Conservation (phyloP, 2,113 vertebrate genomes). For the Gobius niger region DNA sequence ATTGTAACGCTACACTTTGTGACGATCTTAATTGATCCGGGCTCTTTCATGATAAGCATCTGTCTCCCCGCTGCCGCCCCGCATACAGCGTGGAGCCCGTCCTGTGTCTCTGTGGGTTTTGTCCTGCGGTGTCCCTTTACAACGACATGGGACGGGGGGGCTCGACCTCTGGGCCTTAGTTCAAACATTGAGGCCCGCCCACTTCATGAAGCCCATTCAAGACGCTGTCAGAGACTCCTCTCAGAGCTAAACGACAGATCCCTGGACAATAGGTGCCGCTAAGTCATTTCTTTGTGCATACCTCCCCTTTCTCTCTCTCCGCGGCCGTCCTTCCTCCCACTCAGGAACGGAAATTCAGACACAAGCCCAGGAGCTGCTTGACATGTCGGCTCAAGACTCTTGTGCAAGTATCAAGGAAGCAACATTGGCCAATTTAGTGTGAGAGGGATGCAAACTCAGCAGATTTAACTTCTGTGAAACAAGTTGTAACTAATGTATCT, state of each 20-base stretch:
- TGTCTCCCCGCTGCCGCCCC: not conserved
- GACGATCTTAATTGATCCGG: not conserved
- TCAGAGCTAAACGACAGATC: conserved; percentile 6
- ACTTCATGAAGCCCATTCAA: conserved; percentile 1
- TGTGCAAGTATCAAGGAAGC: not conserved
- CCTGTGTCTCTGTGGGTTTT: not conserved
- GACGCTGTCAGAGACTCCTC: conserved; percentile 1
- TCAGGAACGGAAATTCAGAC: not conserved
- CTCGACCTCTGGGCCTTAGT: not conserved
- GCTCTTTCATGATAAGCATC: not conserved
- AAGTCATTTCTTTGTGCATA: conserved; percentile 1
- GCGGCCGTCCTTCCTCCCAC: not conserved
- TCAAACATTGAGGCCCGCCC: not conserved
- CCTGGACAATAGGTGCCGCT: not conserved
- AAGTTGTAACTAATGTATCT: too few species aligned
- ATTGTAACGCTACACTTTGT: too few species aligned
- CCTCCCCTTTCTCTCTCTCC: not conserved
- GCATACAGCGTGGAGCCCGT: not conserved
- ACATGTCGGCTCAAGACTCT: not conserved
- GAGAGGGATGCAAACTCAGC: too few species aligned
- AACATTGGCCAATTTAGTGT: not conserved
- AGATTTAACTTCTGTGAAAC: too few species aligned
- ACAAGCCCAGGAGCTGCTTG: not conserved
- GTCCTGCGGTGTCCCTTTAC: not conserved
- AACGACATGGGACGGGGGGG: not conserved